These are phyloP conservation scores for Malacoctenus gilli DNA, from an alignment of 2,797 vertebrate genomes.

Conservation along the genomic window DNA sequence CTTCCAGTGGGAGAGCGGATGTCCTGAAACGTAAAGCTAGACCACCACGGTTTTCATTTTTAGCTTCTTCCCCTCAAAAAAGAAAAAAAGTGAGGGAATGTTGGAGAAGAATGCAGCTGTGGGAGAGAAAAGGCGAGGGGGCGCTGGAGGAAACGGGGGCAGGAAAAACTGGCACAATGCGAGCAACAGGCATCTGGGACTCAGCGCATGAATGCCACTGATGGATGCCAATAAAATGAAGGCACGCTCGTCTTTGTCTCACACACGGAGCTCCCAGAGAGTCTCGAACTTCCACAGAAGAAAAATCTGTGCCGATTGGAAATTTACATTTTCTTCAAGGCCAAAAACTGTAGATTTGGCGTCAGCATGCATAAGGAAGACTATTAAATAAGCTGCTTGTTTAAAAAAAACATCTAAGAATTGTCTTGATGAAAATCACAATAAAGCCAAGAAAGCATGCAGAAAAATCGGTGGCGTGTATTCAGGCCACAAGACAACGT, in stretches of 20 bases:
- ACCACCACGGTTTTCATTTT: constrained; percentile 29
- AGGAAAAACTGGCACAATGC: constrained; percentile 22
- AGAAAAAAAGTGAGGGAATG: constrained; percentile 22
- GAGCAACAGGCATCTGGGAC: constrained; percentile 27
- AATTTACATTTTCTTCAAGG: background rate
- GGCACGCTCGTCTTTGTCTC: background rate
- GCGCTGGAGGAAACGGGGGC: constrained; percentile 20
- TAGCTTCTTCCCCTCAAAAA: constrained; percentile 15
- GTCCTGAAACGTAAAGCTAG: constrained; percentile 25
- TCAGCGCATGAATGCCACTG: constrained; percentile 30
- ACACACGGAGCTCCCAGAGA: background rate
- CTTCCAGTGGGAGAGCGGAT: constrained; percentile 22
- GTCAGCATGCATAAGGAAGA: background rate
- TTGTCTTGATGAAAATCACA: too few species aligned
- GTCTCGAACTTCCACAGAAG: background rate
- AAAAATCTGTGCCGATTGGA: background rate
- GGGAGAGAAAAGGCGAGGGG: background rate
- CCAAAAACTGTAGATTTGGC: too few species aligned
- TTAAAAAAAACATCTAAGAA: too few species aligned
- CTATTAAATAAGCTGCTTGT: background rate
- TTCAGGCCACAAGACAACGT: too few species aligned
- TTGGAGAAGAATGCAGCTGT: constrained; percentile 23
- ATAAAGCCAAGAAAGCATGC: too few species aligned
- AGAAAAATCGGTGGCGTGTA: too few species aligned
- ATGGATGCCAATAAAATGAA: constrained; percentile 18